These are phyloP conservation scores for Campoplex capitator DNA, from an alignment of 2,888 invertebrate genomes.

Conservation along the genomic window DNA sequence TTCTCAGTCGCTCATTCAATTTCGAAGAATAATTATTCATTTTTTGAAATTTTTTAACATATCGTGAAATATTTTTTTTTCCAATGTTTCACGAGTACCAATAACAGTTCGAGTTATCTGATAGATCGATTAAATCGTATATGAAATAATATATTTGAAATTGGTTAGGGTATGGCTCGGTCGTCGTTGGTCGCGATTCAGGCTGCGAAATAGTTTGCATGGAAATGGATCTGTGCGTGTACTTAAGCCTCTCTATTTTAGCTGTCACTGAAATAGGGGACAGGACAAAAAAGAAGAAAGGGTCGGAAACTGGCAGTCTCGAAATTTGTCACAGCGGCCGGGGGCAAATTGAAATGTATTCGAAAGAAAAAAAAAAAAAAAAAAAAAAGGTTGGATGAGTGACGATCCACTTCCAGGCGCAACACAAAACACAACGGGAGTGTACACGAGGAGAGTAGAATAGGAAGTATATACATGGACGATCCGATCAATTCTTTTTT, in stretches of 20 bases:
- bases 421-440: slow-evolving; percentile 45
- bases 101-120: not conserved
- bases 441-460: slow-evolving; percentile 21
- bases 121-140: not conserved
- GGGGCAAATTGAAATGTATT: slow-evolving; percentile 63
- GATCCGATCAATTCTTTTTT: slow-evolving; percentile 58
- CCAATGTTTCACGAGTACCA: not conserved
- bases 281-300: slow-evolving; percentile 36
- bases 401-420: slow-evolving; percentile 61
- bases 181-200: not conserved
- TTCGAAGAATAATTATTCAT: not conserved
- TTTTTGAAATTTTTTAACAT: too few relatives aligned
- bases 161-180: not conserved
- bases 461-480: slow-evolving; percentile 41
- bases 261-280: slow-evolving; percentile 40
- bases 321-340: slow-evolving; percentile 59
- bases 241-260: slow-evolving; percentile 42
- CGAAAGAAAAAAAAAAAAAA: slow-evolving; percentile 31
- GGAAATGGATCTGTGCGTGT: slow-evolving; percentile 13
- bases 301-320: slow-evolving; percentile 33
- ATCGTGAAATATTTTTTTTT: not conserved
- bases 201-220: slow-evolving; percentile 9
- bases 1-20: not conserved
- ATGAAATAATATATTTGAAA: slow-evolving; percentile 8
- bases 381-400: slow-evolving; percentile 58